Evolutionary conservation across 2,797 vertebrate species (phyloP).

Genomic region (Halcyon badia): DNA sequence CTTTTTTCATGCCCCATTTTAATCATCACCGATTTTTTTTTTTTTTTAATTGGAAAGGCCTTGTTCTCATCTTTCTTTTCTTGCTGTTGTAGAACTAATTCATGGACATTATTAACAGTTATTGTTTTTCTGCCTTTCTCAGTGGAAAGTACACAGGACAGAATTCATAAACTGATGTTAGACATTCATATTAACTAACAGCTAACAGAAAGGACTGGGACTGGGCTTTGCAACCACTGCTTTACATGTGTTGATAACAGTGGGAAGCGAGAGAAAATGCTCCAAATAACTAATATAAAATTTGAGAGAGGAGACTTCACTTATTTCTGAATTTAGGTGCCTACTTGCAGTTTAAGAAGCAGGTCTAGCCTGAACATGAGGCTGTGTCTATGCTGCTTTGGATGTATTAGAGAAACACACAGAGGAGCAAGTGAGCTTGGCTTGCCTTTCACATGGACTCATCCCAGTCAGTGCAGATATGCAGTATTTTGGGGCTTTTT

Average conservation of each 20-base stretch:
- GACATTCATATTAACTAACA: not conserved
- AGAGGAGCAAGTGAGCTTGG: not conserved
- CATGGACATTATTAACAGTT: not conserved
- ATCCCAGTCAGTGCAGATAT: not conserved
- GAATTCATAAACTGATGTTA: not conserved
- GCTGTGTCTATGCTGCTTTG: not conserved
- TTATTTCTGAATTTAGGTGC: not conserved
- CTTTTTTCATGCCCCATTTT: conserved; percentile 1
- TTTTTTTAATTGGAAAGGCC: not conserved
- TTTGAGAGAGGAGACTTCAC: not conserved
- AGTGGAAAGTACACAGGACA: not conserved
- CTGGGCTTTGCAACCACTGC: not conserved
- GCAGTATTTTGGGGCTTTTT: not conserved
- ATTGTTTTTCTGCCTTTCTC: not conserved
- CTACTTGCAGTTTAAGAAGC: not conserved
- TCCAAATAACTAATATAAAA: not conserved
- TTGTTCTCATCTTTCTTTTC: not conserved
- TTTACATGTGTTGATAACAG: not conserved
- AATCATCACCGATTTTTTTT: no score
- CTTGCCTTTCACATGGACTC: not conserved
- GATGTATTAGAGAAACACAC: not conserved
- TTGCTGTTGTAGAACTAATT: not conserved
- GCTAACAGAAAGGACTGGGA: not conserved
- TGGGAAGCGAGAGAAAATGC: not conserved
- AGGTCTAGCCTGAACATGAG: not conserved